Percentiles rank a stretch among this genome's conserved stretches.
phyloP scores from a whole-genome alignment of 2,797 vertebrate genomes.

The Gallinago solitaria region DNA sequence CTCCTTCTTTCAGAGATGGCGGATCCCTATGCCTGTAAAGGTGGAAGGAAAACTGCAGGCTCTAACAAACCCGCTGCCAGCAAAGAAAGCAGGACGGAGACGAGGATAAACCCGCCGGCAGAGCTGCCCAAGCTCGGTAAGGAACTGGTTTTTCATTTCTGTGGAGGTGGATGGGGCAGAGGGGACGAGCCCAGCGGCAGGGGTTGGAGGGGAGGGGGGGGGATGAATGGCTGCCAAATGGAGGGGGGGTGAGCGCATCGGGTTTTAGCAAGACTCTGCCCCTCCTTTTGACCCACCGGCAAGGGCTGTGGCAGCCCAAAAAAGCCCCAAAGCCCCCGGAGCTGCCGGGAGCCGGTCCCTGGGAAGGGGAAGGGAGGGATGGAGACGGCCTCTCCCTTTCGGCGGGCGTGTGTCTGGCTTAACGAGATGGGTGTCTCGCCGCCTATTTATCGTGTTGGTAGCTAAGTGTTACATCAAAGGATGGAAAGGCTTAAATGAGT shows the following conservation, averaged over 20 bases:
- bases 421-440: conserved; percentile 5
- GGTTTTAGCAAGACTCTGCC: rapidly evolving
- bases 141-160: not conserved
- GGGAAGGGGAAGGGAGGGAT: not conserved
- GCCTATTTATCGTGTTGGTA: not conserved
- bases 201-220: not conserved
- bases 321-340: not conserved
- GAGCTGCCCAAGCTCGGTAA: conserved; percentile 75
- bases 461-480: conserved; percentile 46
- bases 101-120: conserved; percentile 35
- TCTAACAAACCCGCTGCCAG: conserved; percentile 68
- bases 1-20: conserved; percentile 75
- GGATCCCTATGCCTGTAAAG: conserved; percentile 74
- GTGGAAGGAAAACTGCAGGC: conserved; percentile 73
- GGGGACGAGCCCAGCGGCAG: not conserved
- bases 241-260: rapidly evolving
- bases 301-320: not conserved
- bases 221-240: not conserved
- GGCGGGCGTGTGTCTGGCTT: not conserved
- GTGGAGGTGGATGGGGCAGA: rapidly evolving
- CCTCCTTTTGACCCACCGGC: rapidly evolving
- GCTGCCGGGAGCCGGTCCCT: not conserved
- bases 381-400: not conserved
- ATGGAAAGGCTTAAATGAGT: conserved; percentile 39
- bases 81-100: conserved; percentile 69